phyloP scores from a whole-genome alignment of 2,888 invertebrate genomes.

The Timema podura region DNA sequence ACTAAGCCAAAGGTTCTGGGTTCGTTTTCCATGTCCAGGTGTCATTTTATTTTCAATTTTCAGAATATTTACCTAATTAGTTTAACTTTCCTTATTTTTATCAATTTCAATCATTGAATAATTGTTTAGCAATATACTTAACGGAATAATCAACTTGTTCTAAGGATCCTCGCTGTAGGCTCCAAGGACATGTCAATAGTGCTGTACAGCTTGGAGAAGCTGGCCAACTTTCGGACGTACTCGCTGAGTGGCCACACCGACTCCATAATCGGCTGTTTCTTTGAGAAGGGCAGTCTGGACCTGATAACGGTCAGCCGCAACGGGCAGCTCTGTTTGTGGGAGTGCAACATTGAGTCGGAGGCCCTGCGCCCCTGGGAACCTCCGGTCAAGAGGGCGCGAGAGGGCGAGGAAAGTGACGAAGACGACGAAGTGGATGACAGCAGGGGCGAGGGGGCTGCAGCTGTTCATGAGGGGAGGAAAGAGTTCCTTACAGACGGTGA shows the following conservation, averaged over 20 bases:
- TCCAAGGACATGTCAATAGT: constrained; percentile 83
- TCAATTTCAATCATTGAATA: too few species aligned
- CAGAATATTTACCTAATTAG: too few species aligned
- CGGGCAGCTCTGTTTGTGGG: constrained; percentile 68
- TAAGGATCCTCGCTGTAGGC: constrained; percentile 75
- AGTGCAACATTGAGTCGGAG: constrained; percentile 69
- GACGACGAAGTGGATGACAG: constrained; percentile 38
- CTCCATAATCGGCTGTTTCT: constrained; percentile 79
- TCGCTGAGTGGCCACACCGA: constrained; percentile 82
- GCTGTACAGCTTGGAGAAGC: constrained; percentile 72
- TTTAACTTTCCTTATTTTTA: too few species aligned
- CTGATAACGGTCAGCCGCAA: constrained; percentile 65
- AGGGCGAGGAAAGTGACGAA: constrained; percentile 37
- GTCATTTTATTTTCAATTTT: too few species aligned
- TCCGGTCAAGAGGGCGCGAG: constrained; percentile 45
- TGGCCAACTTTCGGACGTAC: constrained; percentile 70
- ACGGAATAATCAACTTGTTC: constrained; percentile 18
- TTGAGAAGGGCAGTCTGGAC: constrained; percentile 81
- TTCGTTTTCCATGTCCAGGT: too few species aligned
- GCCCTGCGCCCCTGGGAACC: constrained; percentile 55
- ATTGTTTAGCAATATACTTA: too few species aligned
- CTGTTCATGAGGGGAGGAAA: too few species aligned
- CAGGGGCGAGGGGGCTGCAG: constrained; percentile 18
- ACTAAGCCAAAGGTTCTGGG: too few species aligned
- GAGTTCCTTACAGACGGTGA: too few species aligned